Evolutionary conservation across 2,888 invertebrate genomes (phyloP).

Genomic region (Spialia ferax): DNA sequence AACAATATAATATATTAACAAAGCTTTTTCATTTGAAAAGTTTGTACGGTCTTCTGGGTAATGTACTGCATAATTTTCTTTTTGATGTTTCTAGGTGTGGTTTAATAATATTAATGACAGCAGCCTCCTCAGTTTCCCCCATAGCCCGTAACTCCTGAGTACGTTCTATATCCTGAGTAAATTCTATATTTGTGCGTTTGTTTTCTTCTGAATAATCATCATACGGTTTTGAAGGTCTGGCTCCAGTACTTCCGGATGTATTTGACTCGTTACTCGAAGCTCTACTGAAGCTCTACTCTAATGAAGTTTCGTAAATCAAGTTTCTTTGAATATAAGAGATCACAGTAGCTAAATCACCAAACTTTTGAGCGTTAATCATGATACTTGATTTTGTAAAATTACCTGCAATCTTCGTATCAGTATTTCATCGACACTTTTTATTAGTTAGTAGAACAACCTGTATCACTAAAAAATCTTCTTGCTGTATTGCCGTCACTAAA

Average conservation of each 20-base stretch:
- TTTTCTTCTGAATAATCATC: background rate
- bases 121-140: background rate
- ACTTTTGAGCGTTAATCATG: too few relatives aligned
- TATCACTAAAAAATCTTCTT: too few relatives aligned
- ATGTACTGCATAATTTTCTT: background rate
- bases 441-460: too few relatives aligned
- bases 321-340: too few relatives aligned
- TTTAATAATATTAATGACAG: background rate
- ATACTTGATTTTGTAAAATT: too few relatives aligned
- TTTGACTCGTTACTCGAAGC: background rate
- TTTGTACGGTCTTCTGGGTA: background rate
- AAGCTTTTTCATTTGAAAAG: conserved; percentile 2
- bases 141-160: background rate
- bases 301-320: too few relatives aligned
- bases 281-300: too few relatives aligned
- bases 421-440: too few relatives aligned
- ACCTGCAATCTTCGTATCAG: too few relatives aligned
- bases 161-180: background rate
- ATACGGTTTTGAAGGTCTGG: background rate
- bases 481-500: too few relatives aligned
- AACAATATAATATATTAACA: background rate
- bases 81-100: background rate
- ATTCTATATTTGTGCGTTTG: background rate
- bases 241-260: background rate
- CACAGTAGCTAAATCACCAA: too few relatives aligned